These are phyloP conservation scores for Linyphia triangularis DNA, from an alignment of 2,888 invertebrate species.

Conservation along the genomic window DNA sequence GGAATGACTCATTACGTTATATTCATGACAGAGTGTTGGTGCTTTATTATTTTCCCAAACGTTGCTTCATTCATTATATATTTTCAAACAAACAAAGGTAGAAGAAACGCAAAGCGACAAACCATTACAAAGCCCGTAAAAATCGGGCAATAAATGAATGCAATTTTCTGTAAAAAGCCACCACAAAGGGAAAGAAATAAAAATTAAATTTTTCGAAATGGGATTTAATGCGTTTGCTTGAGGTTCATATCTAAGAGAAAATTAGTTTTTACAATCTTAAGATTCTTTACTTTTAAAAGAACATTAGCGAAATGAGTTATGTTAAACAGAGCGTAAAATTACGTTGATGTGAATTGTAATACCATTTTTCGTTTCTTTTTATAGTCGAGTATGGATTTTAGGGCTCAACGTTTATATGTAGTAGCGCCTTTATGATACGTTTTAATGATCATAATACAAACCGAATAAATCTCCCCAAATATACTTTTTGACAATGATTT, in stretches of 20 bases:
- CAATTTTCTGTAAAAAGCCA: not conserved
- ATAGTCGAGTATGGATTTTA: not conserved
- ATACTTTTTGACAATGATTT: no score
- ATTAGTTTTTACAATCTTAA: constrained; percentile 12
- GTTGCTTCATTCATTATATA: no score
- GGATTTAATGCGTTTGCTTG: constrained; percentile 13
- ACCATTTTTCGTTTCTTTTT: constrained; percentile 1
- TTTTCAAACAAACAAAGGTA: no score
- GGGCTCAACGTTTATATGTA: not conserved
- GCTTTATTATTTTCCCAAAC: no score
- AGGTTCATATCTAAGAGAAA: constrained; percentile 5
- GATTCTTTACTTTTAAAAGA: constrained; percentile 29
- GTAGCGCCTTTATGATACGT: not conserved
- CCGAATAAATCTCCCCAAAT: no score
- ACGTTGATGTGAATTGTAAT: constrained; percentile 11
- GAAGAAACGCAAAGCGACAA: not conserved
- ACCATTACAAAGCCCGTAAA: not conserved
- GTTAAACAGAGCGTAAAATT: constrained; percentile 36
- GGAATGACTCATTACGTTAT: no score
- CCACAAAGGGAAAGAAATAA: not conserved
- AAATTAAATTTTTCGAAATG: constrained; percentile 16
- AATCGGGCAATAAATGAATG: constrained; percentile 8
- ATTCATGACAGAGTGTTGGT: no score
- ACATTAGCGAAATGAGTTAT: constrained; percentile 1
- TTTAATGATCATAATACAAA: no score